phyloP scores from a whole-genome alignment of 2,797 vertebrate genomes.

The Crenichthys baileyi region DNA sequence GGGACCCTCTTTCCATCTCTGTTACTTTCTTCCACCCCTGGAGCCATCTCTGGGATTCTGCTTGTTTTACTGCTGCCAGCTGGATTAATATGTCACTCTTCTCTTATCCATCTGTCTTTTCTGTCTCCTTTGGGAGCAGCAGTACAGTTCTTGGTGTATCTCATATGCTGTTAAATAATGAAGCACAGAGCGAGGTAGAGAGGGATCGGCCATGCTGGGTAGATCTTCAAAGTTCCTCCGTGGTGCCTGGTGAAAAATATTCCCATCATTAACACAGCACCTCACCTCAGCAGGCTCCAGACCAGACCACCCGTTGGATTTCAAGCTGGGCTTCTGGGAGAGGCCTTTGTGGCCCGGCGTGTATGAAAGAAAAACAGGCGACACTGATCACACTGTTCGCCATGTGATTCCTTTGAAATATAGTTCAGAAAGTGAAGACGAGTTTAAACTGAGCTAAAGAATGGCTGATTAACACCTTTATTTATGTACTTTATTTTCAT shows the following conservation, averaged over 20 bases:
- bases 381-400: conserved; percentile 14
- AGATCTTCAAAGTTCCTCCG: conserved; percentile 64
- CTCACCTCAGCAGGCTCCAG: conserved; percentile 30
- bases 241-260: conserved; percentile 32
- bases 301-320: conserved; percentile 50
- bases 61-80: conserved; percentile 50
- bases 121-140: conserved; percentile 37
- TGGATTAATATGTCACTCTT: conserved; percentile 49
- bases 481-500: conserved; percentile 4
- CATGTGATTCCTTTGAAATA: conserved; percentile 21
- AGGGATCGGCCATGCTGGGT: conserved; percentile 35
- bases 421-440: conserved; percentile 13
- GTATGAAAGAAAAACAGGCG: conserved; percentile 21
- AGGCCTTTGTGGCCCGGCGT: conserved; percentile 27
- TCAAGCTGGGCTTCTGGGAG: conserved; percentile 31
- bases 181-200: conserved; percentile 69
- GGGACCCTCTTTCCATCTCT: conserved; percentile 9
- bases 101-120: conserved; percentile 33
- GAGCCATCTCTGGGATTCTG: conserved; percentile 56
- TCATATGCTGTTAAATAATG: conserved; percentile 73
- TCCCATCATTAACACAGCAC: conserved; percentile 45
- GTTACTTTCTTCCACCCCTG: conserved; percentile 24
- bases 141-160: conserved; percentile 43
- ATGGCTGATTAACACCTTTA: conserved; percentile 26
- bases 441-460: conserved; percentile 14